Conservation (phyloP, 2,888 invertebrate species). For the Odontothrips loti region DNA sequence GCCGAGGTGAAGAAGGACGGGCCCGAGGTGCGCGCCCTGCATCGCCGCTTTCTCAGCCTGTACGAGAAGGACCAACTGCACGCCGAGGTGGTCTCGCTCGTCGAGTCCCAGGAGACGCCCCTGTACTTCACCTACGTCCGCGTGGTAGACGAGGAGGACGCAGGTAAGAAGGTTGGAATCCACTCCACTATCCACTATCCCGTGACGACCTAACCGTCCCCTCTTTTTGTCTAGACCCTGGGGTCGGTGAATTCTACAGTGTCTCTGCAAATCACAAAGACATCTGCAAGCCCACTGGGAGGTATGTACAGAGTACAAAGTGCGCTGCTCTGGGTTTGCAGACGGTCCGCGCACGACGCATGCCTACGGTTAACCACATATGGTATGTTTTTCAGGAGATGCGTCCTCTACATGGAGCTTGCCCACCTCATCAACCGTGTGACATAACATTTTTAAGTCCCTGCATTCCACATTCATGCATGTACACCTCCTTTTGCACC, state of each 20-base stretch:
- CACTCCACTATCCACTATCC: too few relatives aligned
- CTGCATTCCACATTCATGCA: background rate
- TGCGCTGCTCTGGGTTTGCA: slow-evolving; percentile 27
- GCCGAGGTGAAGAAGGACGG: slow-evolving; percentile 77
- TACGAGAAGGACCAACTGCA: slow-evolving; percentile 52
- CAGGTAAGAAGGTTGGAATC: slow-evolving; percentile 53
- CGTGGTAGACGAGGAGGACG: slow-evolving; percentile 73
- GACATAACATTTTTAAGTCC: background rate
- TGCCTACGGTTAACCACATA: slow-evolving; percentile 14
- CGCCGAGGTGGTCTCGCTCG: slow-evolving; percentile 66
- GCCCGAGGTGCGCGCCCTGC: slow-evolving; percentile 62
- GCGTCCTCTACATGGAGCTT: slow-evolving; percentile 64
- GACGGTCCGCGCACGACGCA: too few relatives aligned
- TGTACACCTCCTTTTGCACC: background rate
- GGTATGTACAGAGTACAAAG: slow-evolving; percentile 38
- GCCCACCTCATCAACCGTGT: slow-evolving; percentile 55
- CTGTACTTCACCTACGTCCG: slow-evolving; percentile 70
- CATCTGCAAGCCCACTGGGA: slow-evolving; percentile 76
- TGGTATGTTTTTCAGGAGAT: slow-evolving; percentile 47
- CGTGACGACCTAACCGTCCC: too few relatives aligned
- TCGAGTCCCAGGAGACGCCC: slow-evolving; percentile 70
- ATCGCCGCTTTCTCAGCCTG: slow-evolving; percentile 58
- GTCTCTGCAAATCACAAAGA: slow-evolving; percentile 76
- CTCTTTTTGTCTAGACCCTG: slow-evolving; percentile 61
- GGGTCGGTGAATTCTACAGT: slow-evolving; percentile 68